Conservation (phyloP, 37 sponge, comb jelly and placozoan species). For the Aplysina aerophoba region DNA sequence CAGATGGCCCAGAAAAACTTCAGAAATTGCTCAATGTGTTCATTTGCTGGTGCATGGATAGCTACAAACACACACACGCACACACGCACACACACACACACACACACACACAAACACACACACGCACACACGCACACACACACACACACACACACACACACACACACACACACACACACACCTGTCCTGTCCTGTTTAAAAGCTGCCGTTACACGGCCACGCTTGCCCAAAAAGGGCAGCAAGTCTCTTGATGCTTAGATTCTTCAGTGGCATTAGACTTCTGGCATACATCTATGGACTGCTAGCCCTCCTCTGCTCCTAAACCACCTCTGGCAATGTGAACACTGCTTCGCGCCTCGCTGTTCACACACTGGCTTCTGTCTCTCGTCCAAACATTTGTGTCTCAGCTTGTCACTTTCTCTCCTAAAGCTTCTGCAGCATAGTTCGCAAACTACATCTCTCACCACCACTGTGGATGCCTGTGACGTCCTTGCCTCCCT, state of each 20-base stretch:
- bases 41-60: too few relatives aligned
- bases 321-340: conserved; percentile 27
- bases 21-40: too few relatives aligned
- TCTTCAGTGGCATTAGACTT: background rate
- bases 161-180: too few relatives aligned
- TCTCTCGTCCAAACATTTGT: conserved; percentile 23
- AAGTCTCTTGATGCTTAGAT: conserved; percentile 11
- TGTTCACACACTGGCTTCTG: conserved; percentile 11
- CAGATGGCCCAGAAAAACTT: too few relatives aligned
- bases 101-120: too few relatives aligned
- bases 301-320: conserved; percentile 21
- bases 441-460: conserved; percentile 15
- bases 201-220: conserved; percentile 26
- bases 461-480: background rate
- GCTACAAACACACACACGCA: too few relatives aligned
- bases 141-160: too few relatives aligned
- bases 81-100: too few relatives aligned
- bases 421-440: background rate
- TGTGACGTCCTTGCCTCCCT: background rate
- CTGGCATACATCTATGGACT: conserved; percentile 16
- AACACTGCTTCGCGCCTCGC: conserved; percentile 22
- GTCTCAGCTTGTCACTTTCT: conserved; percentile 20
- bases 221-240: conserved; percentile 24
- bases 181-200: conserved; percentile 30
- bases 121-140: too few relatives aligned